Conservation (phyloP, 2,888 invertebrate genomes). For the Drosophila falleni region DNA sequence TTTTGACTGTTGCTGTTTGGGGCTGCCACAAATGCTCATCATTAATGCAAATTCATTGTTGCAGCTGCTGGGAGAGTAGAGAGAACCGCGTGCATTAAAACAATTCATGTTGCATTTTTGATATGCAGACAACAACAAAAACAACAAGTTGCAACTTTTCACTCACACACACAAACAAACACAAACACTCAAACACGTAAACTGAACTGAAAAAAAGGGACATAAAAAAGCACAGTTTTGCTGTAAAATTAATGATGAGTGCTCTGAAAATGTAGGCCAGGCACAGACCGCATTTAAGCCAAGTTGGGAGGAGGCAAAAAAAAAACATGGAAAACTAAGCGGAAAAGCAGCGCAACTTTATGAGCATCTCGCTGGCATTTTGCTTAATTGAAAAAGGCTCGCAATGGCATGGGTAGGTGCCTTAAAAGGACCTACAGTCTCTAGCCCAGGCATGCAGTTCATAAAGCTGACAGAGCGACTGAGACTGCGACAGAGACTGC, state of each 20-base stretch:
- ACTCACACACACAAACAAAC: slow-evolving; percentile 31
- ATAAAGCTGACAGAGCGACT: slow-evolving; percentile 69
- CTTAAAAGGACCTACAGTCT: slow-evolving; percentile 74
- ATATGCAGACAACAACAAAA: slow-evolving; percentile 49
- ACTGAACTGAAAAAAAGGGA: slow-evolving; percentile 29
- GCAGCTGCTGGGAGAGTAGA: slow-evolving; percentile 46
- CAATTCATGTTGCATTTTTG: slow-evolving; percentile 72
- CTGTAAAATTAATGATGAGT: slow-evolving; percentile 72
- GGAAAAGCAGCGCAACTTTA: slow-evolving; percentile 58
- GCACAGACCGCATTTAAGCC: slow-evolving; percentile 52
- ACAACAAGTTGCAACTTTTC: slow-evolving; percentile 42
- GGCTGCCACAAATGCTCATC: slow-evolving; percentile 61
- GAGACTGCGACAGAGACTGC: background rate
- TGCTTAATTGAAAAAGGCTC: slow-evolving; percentile 76
- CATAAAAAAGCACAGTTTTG: slow-evolving; percentile 54
- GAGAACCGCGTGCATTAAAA: slow-evolving; percentile 61
- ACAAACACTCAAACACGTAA: slow-evolving; percentile 15
- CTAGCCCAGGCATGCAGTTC: slow-evolving; percentile 71
- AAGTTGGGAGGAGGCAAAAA: slow-evolving; percentile 9
- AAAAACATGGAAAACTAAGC: slow-evolving; percentile 28
- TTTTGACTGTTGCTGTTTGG: slow-evolving; percentile 27
- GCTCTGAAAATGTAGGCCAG: slow-evolving; percentile 69
- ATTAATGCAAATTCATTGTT: slow-evolving; percentile 79
- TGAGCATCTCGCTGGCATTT: slow-evolving; percentile 70
- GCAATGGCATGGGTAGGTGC: slow-evolving; percentile 49